Evolutionary conservation across 2,797 vertebrate genomes (phyloP).

Genomic region (Botia almorhae): DNA sequence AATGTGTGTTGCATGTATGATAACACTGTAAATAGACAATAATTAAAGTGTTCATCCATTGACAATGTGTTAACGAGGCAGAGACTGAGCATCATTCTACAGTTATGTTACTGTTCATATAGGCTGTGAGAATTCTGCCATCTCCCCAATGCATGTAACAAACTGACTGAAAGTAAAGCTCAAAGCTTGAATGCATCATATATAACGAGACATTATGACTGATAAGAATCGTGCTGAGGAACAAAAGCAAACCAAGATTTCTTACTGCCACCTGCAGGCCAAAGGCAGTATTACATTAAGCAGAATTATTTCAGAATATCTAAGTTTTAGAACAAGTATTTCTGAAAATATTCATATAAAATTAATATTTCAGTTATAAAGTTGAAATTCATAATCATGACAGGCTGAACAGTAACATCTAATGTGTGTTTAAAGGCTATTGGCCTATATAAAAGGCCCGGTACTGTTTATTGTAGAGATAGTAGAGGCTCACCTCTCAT

Average conservation of each 20-base stretch:
- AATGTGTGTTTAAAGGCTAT: background rate
- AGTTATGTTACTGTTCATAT: conserved; percentile 15
- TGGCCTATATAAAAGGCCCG: background rate
- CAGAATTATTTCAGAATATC: background rate
- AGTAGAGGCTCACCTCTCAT: conserved; percentile 85
- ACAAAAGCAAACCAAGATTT: conserved; percentile 56
- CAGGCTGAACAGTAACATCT: background rate
- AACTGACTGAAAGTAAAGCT: conserved; percentile 37
- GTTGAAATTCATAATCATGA: background rate
- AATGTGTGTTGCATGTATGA: conserved; percentile 30
- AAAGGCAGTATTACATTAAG: background rate
- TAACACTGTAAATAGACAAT: conserved; percentile 35
- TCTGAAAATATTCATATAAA: too few species aligned
- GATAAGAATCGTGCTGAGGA: conserved; percentile 10
- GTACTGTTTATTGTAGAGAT: background rate
- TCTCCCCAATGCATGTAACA: background rate
- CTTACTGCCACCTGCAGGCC: conserved; percentile 80
- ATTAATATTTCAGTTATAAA: too few species aligned
- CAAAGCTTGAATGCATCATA: conserved; percentile 36
- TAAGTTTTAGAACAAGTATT: too few species aligned
- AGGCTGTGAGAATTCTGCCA: conserved; percentile 2
- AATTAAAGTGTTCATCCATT: conserved; percentile 13
- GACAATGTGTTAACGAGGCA: conserved; percentile 21
- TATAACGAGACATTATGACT: conserved; percentile 36
- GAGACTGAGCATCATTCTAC: conserved; percentile 23